Conservation (phyloP, 2,888 invertebrate species). For the Temnothorax unifasciatus region DNA sequence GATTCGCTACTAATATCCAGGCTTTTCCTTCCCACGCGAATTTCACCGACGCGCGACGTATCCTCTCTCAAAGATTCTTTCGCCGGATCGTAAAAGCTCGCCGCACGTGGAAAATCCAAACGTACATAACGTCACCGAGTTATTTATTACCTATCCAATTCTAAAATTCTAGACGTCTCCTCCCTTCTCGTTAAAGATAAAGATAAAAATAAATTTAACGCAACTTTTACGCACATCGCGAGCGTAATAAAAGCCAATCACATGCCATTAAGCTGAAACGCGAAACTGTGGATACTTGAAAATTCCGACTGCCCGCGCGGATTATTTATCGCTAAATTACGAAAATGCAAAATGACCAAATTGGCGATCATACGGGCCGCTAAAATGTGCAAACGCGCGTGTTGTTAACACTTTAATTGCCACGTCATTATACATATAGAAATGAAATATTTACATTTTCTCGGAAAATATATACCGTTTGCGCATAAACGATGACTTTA, state of each 20-base stretch:
- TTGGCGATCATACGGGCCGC: conserved; percentile 18
- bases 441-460: conserved; percentile 7
- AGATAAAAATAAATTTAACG: conserved; percentile 5
- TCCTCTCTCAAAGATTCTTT: neutral
- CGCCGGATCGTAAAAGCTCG: neutral
- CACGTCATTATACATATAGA: conserved; percentile 4
- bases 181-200: neutral
- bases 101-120: neutral
- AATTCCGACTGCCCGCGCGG: conserved; percentile 10
- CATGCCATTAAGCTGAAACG: conserved; percentile 25
- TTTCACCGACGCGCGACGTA: neutral
- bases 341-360: conserved; percentile 22
- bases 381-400: conserved; percentile 17
- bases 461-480: conserved; percentile 13
- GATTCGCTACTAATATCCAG: conserved; percentile 60
- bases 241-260: conserved; percentile 20
- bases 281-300: conserved; percentile 24
- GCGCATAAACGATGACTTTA: conserved; percentile 14
- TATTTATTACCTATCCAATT: neutral
- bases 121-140: neutral
- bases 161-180: neutral
- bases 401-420: conserved; percentile 32
- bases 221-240: neutral
- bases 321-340: conserved; percentile 48
- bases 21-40: conserved; percentile 28